These are phyloP conservation scores for Drosophila watanabei DNA, from an alignment of 1,140 invertebrate genomes.

Conservation along the genomic window DNA sequence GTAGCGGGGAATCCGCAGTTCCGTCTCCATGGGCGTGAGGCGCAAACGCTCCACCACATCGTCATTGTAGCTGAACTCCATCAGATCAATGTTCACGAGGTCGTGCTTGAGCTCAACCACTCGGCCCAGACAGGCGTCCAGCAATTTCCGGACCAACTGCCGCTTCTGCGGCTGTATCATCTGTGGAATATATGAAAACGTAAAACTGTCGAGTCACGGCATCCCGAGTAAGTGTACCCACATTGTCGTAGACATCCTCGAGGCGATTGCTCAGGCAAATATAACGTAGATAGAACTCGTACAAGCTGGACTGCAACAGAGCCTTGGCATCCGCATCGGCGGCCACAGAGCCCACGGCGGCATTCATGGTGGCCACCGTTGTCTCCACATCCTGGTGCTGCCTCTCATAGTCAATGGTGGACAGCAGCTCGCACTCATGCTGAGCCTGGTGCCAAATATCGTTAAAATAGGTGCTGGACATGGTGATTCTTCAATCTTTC, in stretches of 20 bases:
- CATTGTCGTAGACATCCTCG: conserved; percentile 93
- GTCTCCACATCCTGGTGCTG: conserved; percentile 86
- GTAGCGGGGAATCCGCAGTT: conserved; percentile 89
- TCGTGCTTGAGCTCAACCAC: conserved; percentile 93
- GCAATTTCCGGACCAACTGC: conserved; percentile 90
- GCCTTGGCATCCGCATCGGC: conserved; percentile 66
- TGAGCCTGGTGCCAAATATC: conserved; percentile 89
- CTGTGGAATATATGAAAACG: conserved; percentile 13
- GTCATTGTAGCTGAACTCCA: conserved; percentile 95
- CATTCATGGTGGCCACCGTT: conserved; percentile 69
- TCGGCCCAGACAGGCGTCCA: conserved; percentile 93
- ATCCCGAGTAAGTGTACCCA: conserved; percentile 78
- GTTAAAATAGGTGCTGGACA: conserved; percentile 92
- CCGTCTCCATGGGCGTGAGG: conserved; percentile 89
- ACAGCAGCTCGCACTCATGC: conserved; percentile 88
- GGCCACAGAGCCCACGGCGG: conserved; percentile 55
- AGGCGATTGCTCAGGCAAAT: conserved; percentile 91
- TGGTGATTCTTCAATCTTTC: conserved; percentile 64
- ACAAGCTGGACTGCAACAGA: conserved; percentile 69
- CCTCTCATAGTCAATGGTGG: conserved; percentile 88
- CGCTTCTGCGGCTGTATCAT: conserved; percentile 97
- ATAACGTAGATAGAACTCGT: conserved; percentile 88
- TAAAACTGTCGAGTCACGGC: not conserved
- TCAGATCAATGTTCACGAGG: conserved; percentile 93
- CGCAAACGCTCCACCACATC: conserved; percentile 89